Evolutionary conservation across 1,140 invertebrate species (phyloP).

Genomic region (Seison nebaliae): DNA sequence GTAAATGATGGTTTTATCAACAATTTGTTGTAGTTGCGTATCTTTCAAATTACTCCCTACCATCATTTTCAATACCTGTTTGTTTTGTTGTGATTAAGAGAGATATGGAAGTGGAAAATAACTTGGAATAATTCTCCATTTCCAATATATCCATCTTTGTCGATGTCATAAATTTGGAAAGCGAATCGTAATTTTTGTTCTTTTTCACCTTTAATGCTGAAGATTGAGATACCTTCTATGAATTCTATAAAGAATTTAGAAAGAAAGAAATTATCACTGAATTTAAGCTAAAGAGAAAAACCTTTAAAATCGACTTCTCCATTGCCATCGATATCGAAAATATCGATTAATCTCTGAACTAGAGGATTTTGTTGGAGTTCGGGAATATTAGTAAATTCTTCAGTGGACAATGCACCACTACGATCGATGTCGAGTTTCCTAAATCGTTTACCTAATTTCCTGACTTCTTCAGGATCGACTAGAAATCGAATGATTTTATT

Average conservation of each 20-base stretch:
- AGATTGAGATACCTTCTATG: slow-evolving; percentile 90
- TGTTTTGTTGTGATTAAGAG: no score
- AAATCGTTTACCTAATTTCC: slow-evolving; percentile 80
- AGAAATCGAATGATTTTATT: background rate
- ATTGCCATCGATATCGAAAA: slow-evolving; percentile 92
- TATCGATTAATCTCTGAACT: slow-evolving; percentile 88
- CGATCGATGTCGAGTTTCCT: slow-evolving; percentile 86
- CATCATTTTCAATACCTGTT: slow-evolving; percentile 98
- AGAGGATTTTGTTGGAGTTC: slow-evolving; percentile 91
- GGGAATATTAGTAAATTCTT: slow-evolving; percentile 91
- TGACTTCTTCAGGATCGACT: slow-evolving; percentile 84
- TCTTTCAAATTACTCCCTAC: slow-evolving; percentile 34
- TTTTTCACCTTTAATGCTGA: slow-evolving; percentile 95
- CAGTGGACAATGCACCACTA: slow-evolving; percentile 76
- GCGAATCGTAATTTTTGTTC: slow-evolving; percentile 81
- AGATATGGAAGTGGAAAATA: no score
- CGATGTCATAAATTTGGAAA: slow-evolving; percentile 97
- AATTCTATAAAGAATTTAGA: slow-evolving; percentile 43
- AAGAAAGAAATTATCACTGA: background rate
- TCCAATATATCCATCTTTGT: slow-evolving; percentile 92
- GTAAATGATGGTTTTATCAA: slow-evolving; percentile 30
- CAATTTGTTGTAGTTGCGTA: slow-evolving; percentile 30
- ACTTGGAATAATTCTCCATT: slow-evolving; percentile 94
- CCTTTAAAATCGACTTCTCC: slow-evolving; percentile 79
- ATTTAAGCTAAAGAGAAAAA: slow-evolving; percentile 19